Conservation (phyloP, 2,797 vertebrate species). For the Ammospiza maritima region DNA sequence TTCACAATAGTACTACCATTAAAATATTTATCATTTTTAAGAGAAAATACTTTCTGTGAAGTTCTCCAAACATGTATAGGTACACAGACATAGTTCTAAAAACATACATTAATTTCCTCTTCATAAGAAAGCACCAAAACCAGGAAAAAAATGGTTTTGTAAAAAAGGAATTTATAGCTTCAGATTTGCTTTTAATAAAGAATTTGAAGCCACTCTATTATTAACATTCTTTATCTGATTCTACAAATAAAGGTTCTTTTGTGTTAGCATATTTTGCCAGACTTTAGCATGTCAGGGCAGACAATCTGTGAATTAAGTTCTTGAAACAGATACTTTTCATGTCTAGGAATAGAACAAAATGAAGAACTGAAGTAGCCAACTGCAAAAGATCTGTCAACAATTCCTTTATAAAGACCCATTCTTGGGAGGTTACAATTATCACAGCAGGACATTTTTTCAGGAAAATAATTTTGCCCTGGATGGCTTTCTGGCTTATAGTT, state of each 20-base stretch:
- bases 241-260: conserved; percentile 67
- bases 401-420: conserved; percentile 48
- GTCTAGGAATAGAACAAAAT: conserved; percentile 75
- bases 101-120: not conserved
- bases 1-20: not conserved
- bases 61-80: not conserved
- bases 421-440: conserved; percentile 52
- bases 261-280: conserved; percentile 77
- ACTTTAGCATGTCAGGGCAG: conserved; percentile 86
- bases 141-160: not conserved
- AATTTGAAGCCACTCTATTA: conserved; percentile 18
- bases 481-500: not conserved
- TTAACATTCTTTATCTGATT: conserved; percentile 55
- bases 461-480: conserved; percentile 30
- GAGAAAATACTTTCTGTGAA: not conserved
- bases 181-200: not conserved
- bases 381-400: conserved; percentile 51
- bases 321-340: conserved; percentile 79
- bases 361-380: conserved; percentile 23
- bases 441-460: conserved; percentile 41
- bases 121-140: not conserved
- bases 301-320: conserved; percentile 87
- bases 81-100: not conserved
- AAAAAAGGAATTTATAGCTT: conserved; percentile 12
- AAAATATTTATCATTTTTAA: not conserved